Percentiles rank a stretch among this genome's conserved stretches.
Conservation (phyloP, 2,888 invertebrate genomes). For the Mesochorus sp. region DNA sequence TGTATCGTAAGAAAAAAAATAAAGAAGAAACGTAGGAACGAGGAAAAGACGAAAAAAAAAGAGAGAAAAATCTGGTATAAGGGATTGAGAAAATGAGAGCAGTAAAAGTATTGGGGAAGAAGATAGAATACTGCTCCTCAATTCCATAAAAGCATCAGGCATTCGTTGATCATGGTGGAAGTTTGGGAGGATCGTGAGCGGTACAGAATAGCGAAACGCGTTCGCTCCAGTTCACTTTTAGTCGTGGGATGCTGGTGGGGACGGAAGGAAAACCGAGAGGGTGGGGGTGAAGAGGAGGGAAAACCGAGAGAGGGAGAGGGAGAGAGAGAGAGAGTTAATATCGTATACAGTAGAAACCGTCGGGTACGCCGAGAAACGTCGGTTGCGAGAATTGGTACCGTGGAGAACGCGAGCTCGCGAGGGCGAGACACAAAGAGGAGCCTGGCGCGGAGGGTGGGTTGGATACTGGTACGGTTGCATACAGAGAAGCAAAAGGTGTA, state of each 20-base stretch:
- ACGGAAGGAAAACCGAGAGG: neutral
- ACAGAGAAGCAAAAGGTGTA: conserved; percentile 15
- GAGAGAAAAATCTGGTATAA: neutral
- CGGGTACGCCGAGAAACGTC: conserved; percentile 41
- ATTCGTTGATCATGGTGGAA: conserved; percentile 41
- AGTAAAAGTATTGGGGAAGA: neutral
- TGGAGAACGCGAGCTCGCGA: conserved; percentile 38
- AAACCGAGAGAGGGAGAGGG: neutral
- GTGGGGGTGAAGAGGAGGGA: neutral
- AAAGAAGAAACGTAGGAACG: no score
- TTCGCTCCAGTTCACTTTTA: conserved; percentile 27
- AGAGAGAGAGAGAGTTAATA: conserved; percentile 54
- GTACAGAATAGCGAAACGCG: conserved; percentile 23
- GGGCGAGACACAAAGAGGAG: conserved; percentile 31
- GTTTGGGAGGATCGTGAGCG: conserved; percentile 24
- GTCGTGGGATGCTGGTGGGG: neutral
- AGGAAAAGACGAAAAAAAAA: neutral
- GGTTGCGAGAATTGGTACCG: conserved; percentile 50
- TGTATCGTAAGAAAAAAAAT: neutral
- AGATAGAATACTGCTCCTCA: conserved; percentile 2
- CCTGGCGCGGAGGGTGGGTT: conserved; percentile 33
- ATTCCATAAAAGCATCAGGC: conserved; percentile 19
- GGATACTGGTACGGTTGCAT: conserved; percentile 29
- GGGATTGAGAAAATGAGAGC: conserved; percentile 13
- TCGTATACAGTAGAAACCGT: conserved; percentile 46